phyloP scores from a whole-genome alignment of 2,797 vertebrate genomes.

The Pempheris klunzingeri region DNA sequence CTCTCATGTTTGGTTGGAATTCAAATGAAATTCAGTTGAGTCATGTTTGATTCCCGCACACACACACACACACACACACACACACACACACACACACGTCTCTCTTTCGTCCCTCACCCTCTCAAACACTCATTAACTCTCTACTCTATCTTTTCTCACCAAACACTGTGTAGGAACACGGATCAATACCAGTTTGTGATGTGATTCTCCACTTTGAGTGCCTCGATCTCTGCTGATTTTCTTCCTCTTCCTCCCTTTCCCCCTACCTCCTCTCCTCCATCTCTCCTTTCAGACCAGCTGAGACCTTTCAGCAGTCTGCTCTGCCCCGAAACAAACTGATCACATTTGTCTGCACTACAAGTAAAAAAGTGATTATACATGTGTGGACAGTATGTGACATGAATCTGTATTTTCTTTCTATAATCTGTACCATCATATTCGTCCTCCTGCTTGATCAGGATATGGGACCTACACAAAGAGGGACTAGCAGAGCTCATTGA shows the following conservation, averaged over 20 bases:
- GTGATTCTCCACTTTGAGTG: slow-evolving; percentile 72
- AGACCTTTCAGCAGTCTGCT: slow-evolving; percentile 5
- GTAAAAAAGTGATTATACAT: neutral
- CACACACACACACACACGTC: slow-evolving; percentile 8
- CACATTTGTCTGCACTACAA: neutral
- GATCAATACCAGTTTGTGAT: slow-evolving; percentile 77
- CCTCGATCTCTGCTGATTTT: slow-evolving; percentile 37
- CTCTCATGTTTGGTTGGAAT: slow-evolving; percentile 45
- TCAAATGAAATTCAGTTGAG: slow-evolving; percentile 35
- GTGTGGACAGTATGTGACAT: neutral
- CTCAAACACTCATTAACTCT: slow-evolving; percentile 70
- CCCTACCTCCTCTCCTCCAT: neutral
- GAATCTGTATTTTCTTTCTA: too few relatives aligned
- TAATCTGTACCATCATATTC: too few relatives aligned
- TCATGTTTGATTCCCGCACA: slow-evolving; percentile 29
- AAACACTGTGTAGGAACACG: slow-evolving; percentile 75
- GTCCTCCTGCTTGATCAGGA: too few relatives aligned
- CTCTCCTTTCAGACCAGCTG: slow-evolving; percentile 18
- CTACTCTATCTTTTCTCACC: slow-evolving; percentile 71
- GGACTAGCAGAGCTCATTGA: too few relatives aligned
- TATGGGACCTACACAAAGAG: too few relatives aligned
- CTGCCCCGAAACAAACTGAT: slow-evolving; percentile 11
- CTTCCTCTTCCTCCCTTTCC: neutral
- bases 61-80: slow-evolving; percentile 18
- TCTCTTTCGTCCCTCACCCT: slow-evolving; percentile 33